Evolutionary conservation across 2,113 vertebrate species (phyloP).

Genomic region (Steatornis caripensis): DNA sequence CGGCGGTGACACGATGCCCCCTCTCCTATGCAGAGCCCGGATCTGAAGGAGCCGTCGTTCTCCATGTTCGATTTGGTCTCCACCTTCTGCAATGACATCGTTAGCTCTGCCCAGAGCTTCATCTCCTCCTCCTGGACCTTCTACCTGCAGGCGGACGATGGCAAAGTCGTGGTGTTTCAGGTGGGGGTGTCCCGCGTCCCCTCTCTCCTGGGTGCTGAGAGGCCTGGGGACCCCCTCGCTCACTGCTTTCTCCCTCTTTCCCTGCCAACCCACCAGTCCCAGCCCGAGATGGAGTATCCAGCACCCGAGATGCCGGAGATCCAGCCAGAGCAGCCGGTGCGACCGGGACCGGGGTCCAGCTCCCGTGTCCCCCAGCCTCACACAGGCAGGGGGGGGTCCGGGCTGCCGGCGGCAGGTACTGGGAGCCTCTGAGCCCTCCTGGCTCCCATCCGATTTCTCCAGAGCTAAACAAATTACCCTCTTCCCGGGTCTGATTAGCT

Average conservation of each 20-base stretch:
- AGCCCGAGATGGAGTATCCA: conserved; percentile 86
- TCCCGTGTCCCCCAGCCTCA: conserved; percentile 80
- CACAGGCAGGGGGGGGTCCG: conserved; percentile 64
- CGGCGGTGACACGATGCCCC: not conserved
- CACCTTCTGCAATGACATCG: conserved; percentile 90
- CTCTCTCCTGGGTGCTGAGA: too few species aligned
- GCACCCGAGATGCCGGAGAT: conserved; percentile 74
- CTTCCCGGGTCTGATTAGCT: not conserved
- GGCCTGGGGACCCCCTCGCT: not conserved
- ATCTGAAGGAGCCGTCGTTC: conserved; percentile 72
- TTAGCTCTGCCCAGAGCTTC: conserved; percentile 95
- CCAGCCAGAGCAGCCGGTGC: conserved; percentile 73
- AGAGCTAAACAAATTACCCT: not conserved
- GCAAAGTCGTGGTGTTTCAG: conserved; percentile 96
- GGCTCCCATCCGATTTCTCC: not conserved
- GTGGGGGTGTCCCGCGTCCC: conserved; percentile 51
- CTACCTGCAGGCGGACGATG: conserved; percentile 92
- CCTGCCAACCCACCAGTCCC: conserved; percentile 70
- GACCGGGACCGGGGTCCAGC: conserved; percentile 73
- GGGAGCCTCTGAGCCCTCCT: not conserved
- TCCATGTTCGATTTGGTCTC: conserved; percentile 88
- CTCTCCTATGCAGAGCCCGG: conserved; percentile 59
- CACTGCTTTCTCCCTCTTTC: not conserved
- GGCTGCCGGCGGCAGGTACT: not conserved
- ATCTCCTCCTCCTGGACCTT: conserved; percentile 98